Percentiles rank a stretch among this genome's conserved stretches.
phyloP scores from a whole-genome alignment of 2,113 vertebrate species.

The Sylvia atricapilla region DNA sequence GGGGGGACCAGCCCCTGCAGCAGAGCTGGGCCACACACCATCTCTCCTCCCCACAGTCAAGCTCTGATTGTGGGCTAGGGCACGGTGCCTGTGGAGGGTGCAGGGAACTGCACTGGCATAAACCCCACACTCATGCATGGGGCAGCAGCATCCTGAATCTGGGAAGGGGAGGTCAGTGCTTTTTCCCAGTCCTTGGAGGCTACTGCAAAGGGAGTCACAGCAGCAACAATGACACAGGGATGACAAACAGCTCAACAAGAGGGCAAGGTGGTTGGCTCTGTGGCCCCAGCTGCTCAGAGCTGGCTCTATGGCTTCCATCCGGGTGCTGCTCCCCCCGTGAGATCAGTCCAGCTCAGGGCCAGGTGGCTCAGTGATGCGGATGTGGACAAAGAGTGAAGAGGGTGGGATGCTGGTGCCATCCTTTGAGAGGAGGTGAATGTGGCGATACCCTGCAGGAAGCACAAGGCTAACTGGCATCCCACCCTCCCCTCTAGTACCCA shows the following conservation, averaged over 20 bases:
- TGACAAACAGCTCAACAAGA: neutral
- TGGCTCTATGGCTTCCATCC: neutral
- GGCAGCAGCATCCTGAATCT: neutral
- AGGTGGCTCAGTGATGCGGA: conserved; percentile 67
- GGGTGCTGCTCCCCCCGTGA: rapidly evolving
- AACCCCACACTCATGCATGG: neutral
- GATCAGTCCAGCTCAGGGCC: neutral
- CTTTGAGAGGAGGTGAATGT: conserved; percentile 90
- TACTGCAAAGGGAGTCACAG: neutral
- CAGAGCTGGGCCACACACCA: neutral
- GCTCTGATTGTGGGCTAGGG: rapidly evolving
- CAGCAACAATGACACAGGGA: neutral
- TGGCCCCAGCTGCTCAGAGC: rapidly evolving
- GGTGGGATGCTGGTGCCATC: conserved; percentile 89
- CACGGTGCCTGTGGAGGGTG: rapidly evolving
- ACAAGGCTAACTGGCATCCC: neutral
- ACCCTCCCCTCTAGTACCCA: neutral
- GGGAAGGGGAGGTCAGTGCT: neutral
- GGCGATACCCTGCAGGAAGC: conserved; percentile 85
- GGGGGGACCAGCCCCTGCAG: neutral
- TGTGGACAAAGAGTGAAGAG: conserved; percentile 88
- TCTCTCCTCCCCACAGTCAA: neutral
- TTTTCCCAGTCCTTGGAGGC: neutral
- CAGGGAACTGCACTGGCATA: neutral
- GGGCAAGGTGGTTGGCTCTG: neutral